These are phyloP conservation scores for Glandiceps talaboti DNA, from an alignment of 53 echinoderm and acorn worm species.

Conservation along the genomic window DNA sequence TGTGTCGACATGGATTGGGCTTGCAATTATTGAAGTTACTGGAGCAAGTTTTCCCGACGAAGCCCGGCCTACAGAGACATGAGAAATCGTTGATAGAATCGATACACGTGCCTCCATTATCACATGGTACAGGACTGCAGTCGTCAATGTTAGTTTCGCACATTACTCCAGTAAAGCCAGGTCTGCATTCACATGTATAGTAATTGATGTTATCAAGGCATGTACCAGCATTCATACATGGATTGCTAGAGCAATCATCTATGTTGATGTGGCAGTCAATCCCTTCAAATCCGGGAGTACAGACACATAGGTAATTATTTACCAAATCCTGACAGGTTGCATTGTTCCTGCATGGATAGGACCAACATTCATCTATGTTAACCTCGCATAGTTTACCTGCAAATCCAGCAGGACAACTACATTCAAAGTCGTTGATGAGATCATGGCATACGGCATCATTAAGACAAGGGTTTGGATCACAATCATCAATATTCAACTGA, in stretches of 20 bases:
- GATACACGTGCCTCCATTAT: constrained; percentile 18
- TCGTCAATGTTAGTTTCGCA: constrained; percentile 20
- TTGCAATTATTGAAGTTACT: constrained; percentile 19
- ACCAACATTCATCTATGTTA: constrained; percentile 21
- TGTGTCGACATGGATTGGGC: constrained; percentile 3
- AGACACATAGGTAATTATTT: not conserved
- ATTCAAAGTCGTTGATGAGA: constrained; percentile 13
- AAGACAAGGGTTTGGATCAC: constrained; percentile 26
- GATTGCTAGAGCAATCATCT: constrained; percentile 10
- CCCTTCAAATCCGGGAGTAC: constrained; percentile 4
- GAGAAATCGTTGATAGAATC: constrained; percentile 14
- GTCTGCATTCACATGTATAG: constrained; percentile 15
- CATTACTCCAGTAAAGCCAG: constrained; percentile 15
- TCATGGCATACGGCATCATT: constrained; percentile 25
- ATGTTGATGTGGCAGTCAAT: constrained; percentile 16
- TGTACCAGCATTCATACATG: constrained; percentile 15
- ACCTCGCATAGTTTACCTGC: constrained; percentile 20
- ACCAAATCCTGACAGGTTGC: constrained; percentile 2
- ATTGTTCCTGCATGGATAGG: not conserved
- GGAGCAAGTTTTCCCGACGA: constrained; percentile 16
- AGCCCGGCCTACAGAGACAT: constrained; percentile 24
- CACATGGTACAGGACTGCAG: constrained; percentile 14
- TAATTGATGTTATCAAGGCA: constrained; percentile 16
- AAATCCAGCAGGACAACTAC: constrained; percentile 17
- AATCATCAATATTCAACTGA: constrained; percentile 34